Base-by-base conservation (phyloP, 2,797 vertebrate species). In the Parambassis ranga region DNA sequence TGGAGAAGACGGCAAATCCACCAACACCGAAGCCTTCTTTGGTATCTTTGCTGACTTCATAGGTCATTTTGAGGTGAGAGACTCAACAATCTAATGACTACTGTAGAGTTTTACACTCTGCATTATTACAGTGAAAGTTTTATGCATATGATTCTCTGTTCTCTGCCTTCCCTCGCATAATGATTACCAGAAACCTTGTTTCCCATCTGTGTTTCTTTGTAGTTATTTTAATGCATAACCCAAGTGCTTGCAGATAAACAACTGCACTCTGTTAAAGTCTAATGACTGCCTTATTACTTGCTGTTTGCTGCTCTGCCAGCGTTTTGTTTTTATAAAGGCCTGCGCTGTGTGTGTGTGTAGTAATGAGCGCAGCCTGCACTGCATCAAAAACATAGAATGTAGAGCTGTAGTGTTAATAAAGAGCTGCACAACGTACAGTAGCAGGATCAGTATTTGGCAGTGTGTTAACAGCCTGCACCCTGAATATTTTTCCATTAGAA, bases 41-140 rank as follows among this genome's bases (percentile, higher is more conserved):
- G 95, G 95, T 53, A 99, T 99, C 74, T 99, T 99, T 65, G 86
- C 95, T 0, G 95, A 98, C 49, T 99, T 99, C 80, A 94, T 96
- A 57, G 90, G 77, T 87, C 99, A 98, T 82, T 99, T 98, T 65
- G 96, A 99, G 94, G 98, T 96, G 77, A 93, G 38, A n/a, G n/a
- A n/a, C n/a, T n/a, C n/a, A n/a, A n/a, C n/a, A n/a, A n/a, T n/a
- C n/a, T n/a, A n/a, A n/a, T n/a, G n/a, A n/a, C n/a, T n/a, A n/a
- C n/a, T n/a, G n/a, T n/a, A n/a, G n/a, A n/a, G n/a, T n/a, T n/a
- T n/a, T n/a, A n/a, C n/a, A n/a, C n/a, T n/a, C n/a, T n/a, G 10
- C 24, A 5, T 5, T 9, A 9, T 26, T 26, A 11, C 27, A 30
- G 27, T 30, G 27, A 10, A 10, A n/a, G n/a, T n/a, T n/a, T n/a